Evolutionary conservation across 2,888 invertebrate species (phyloP).

Genomic region (Pristionchus mayeri): DNA sequence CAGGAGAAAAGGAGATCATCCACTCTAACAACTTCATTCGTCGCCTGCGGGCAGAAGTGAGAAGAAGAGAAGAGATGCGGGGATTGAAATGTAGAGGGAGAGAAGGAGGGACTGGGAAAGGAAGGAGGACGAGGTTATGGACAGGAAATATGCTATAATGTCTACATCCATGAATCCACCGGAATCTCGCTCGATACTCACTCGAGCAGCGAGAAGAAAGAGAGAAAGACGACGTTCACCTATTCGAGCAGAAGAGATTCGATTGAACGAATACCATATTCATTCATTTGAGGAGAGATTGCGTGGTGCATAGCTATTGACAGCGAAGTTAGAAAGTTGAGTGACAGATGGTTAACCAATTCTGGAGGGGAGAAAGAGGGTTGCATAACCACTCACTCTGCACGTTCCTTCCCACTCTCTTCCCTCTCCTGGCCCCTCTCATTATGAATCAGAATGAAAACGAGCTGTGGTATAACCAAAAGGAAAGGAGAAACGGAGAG

Average conservation of each 20-base stretch:
- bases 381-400: background rate
- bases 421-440: background rate
- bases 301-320: background rate
- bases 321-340: background rate
- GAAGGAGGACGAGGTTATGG: slow-evolving; percentile 29
- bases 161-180: slow-evolving; percentile 1
- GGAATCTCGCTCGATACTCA: background rate
- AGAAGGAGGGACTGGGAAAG: background rate
- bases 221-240: too few relatives aligned
- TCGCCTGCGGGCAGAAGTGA: slow-evolving; percentile 19
- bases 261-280: too few relatives aligned
- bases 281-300: background rate
- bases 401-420: background rate
- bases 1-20: background rate
- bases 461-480: background rate
- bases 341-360: slow-evolving; percentile 20
- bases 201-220: background rate
- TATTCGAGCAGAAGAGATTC: too few relatives aligned
- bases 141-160: slow-evolving; percentile 30
- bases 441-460: slow-evolving; percentile 32
- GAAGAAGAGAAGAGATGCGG: slow-evolving; percentile 24
- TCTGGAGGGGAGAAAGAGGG: too few relatives aligned
- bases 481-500: slow-evolving; percentile 1
- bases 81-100: slow-evolving; percentile 19
- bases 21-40: slow-evolving; percentile 36